Conservation (phyloP, 2,113 vertebrate species). For the Hystrix brachyura region DNA sequence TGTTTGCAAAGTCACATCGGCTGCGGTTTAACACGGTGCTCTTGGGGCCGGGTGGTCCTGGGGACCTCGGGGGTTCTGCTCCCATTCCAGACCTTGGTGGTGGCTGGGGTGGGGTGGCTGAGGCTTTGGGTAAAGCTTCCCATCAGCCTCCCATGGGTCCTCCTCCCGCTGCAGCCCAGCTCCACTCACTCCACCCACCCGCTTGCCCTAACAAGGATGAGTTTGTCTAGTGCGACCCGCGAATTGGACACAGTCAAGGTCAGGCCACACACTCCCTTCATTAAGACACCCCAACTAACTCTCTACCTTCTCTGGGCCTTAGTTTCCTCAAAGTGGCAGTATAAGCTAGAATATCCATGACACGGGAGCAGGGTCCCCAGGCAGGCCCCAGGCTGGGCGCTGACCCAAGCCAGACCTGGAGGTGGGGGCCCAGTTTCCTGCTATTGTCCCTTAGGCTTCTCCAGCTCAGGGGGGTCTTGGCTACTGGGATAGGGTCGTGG, state of each 20-base stretch:
- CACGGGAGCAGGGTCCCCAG: background rate
- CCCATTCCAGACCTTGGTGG: background rate
- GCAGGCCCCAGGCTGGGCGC: background rate
- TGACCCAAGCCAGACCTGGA: background rate
- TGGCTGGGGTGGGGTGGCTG: background rate
- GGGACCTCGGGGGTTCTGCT: background rate
- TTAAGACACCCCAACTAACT: background rate
- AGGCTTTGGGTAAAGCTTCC: constrained; percentile 37
- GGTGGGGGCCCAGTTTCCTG: constrained; percentile 55
- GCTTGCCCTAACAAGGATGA: background rate
- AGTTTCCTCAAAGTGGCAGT: constrained; percentile 6
- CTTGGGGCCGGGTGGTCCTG: background rate
- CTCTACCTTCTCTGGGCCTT: background rate
- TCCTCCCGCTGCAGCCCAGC: background rate
- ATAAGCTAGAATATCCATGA: background rate
- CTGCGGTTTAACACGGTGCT: fast-evolving
- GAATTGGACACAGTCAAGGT: too few relatives aligned
- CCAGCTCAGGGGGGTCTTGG: background rate
- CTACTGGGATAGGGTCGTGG: background rate
- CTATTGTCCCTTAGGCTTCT: constrained; percentile 64
- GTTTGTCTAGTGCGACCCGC: background rate
- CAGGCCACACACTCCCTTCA: background rate
- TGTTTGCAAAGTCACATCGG: background rate
- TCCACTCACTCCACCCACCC: background rate
- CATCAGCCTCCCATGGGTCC: background rate